phyloP scores from a whole-genome alignment of 2,888 invertebrate species.

The Drosophila eohydei region DNA sequence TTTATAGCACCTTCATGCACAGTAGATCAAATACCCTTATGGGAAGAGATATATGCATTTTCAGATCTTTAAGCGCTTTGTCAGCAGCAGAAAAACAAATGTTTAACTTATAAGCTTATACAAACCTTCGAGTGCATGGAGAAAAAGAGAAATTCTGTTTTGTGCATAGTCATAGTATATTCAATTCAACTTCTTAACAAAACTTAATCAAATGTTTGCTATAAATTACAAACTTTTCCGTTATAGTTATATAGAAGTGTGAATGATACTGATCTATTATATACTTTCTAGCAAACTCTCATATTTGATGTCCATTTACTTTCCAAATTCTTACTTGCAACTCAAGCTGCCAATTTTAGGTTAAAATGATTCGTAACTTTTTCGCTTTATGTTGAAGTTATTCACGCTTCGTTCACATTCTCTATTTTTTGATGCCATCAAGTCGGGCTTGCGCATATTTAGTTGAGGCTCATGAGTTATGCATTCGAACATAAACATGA shows the following conservation, averaged over 20 bases:
- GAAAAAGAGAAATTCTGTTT: too few species aligned
- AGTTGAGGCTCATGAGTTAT: slow-evolving; percentile 53
- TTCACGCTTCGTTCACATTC: slow-evolving; percentile 2
- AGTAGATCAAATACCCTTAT: too few species aligned
- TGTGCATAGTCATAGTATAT: too few species aligned
- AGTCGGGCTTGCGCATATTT: slow-evolving; percentile 30
- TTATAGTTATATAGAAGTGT: too few species aligned
- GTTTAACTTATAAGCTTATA: too few species aligned
- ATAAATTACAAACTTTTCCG: not conserved
- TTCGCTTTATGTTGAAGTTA: not conserved
- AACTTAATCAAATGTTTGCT: not conserved
- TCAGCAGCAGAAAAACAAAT: too few species aligned
- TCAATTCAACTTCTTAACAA: too few species aligned
- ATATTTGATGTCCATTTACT: not conserved
- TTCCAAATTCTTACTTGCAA: not conserved
- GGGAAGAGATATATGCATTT: too few species aligned
- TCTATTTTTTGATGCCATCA: slow-evolving; percentile 4
- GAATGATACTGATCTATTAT: not conserved
- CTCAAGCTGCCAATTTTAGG: not conserved
- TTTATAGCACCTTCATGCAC: not conserved
- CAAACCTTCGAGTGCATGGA: not conserved
- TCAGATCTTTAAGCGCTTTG: too few species aligned
- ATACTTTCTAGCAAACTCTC: not conserved
- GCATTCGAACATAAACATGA: slow-evolving; percentile 44
- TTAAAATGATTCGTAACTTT: not conserved